Percentiles rank a stretch among this genome's conserved stretches.
Evolutionary conservation across 2,888 invertebrate genomes (phyloP).

Genomic region (Watsonalla cultraria): DNA sequence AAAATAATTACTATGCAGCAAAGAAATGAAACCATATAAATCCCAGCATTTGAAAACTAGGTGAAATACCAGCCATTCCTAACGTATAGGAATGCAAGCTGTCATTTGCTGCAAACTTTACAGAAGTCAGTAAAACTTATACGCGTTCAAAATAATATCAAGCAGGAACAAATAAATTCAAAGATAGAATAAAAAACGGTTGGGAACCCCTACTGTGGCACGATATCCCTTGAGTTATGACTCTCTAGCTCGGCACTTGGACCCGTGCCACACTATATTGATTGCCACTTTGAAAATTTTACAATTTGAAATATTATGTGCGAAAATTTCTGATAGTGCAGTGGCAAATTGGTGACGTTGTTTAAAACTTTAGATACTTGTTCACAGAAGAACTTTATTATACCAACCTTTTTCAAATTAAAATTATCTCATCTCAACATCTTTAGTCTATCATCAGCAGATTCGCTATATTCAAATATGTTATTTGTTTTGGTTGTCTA

Average conservation of each 20-base stretch:
- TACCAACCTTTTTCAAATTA: background rate
- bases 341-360: background rate
- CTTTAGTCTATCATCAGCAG: background rate
- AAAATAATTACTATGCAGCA: too few species aligned
- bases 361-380: background rate
- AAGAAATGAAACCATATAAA: too few species aligned
- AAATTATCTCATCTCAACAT: background rate
- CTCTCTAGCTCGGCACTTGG: conserved; percentile 32
- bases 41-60: too few species aligned
- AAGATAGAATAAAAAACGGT: background rate
- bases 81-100: background rate
- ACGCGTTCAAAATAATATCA: background rate
- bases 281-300: conserved; percentile 41
- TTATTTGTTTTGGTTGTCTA: too few species aligned
- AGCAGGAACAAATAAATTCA: background rate
- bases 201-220: conserved; percentile 7
- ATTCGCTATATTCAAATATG: too few species aligned
- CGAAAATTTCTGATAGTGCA: conserved; percentile 9
- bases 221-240: conserved; percentile 35
- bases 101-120: too few species aligned
- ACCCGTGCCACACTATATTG: conserved; percentile 40
- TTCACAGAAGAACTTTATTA: background rate
- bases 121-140: too few species aligned
- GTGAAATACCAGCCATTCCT: background rate
- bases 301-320: conserved; percentile 29